Evolutionary conservation across 2,797 vertebrate genomes (phyloP), one percentile per base, ranked within the genome.

Genomic region (Clarias platycephalus): DNA sequence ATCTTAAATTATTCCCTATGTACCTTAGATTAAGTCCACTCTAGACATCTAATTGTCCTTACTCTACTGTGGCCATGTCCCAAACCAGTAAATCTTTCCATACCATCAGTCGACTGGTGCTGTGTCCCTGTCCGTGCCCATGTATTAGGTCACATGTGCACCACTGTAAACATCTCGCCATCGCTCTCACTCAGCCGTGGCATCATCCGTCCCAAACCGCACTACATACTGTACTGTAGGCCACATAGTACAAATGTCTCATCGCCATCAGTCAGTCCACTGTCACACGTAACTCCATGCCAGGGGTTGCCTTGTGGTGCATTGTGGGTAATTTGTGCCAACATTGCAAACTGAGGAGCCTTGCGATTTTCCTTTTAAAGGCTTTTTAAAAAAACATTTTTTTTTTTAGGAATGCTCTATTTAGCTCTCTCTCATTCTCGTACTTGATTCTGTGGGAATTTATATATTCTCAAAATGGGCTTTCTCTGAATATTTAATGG

Each of bases 401-500:
- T 44, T 44, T 16, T 83, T 77, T 83, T 68, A 62, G 10, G 37
- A 77, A 78, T 40, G 34, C 76, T 62, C 24, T 12, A 78, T 62
- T 78, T 78, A 78, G 28, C 2, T 22, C 18, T 31, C 44, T 10
- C 49, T 28, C 72, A 20, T 49, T 28, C 71, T 26, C 71, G n/a
- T 9, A 20, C 13, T 72, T 44, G 26, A 0, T 22, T 34, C 80
- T 58, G 49, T 84, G 83, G 74, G 74, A 84, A 57, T 60, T 34
- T 31, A 37, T 40, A 77, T 31, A 28, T 31, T 68, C 62, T 37
- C 62, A 67, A 58, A 58, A 58, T 60, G 70, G 74, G 34, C 74
- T 62, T 26, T 31, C 57, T 78, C 57, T 78, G 83, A 78, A 84
- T 78, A 78, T 84, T 78, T 84, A 37, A 78, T 78, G 18, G 16